phyloP scores from a whole-genome alignment of 1,140 invertebrate species.

The Mamestra configurata region DNA sequence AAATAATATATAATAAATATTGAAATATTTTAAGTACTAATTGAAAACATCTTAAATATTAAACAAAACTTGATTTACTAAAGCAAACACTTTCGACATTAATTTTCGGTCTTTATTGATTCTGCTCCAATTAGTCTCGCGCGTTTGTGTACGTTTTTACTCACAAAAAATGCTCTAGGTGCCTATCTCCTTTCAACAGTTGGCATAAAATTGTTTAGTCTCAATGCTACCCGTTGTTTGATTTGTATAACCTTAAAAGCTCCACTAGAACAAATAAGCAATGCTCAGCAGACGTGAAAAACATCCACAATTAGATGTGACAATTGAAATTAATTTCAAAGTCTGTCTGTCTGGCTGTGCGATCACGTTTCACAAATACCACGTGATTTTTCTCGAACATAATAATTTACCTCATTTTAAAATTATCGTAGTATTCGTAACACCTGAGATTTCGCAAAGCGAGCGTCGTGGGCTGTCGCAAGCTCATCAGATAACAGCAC shows the following conservation, averaged over 20 bases:
- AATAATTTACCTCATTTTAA: slow-evolving; percentile 22
- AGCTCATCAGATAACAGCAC: slow-evolving; percentile 73
- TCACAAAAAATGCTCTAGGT: slow-evolving; percentile 26
- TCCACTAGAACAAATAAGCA: slow-evolving; percentile 29
- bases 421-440: slow-evolving; percentile 43
- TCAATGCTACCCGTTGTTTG: slow-evolving; percentile 38
- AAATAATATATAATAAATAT: too few relatives aligned
- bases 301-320: slow-evolving; percentile 39
- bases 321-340: slow-evolving; percentile 23
- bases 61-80: not conserved
- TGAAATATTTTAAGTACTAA: not conserved
- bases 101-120: slow-evolving; percentile 27
- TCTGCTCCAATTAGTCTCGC: slow-evolving; percentile 25
- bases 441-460: slow-evolving; percentile 64
- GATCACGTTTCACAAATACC: slow-evolving; percentile 5
- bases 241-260: slow-evolving; percentile 47
- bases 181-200: slow-evolving; percentile 41
- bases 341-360: not conserved
- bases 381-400: not conserved
- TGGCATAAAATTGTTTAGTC: slow-evolving; percentile 46
- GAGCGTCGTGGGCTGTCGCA: slow-evolving; percentile 57
- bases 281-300: slow-evolving; percentile 19
- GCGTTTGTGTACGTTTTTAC: slow-evolving; percentile 22
- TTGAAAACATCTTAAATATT: not conserved
- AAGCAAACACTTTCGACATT: slow-evolving; percentile 12